Evolutionary conservation across 2,113 vertebrate species (phyloP).

Genomic region (rat (Rattus norvegicus)): GRCr8 NC_086022.1:95694501-95695000

Average conservation of each 20-base stretch:
- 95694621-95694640: constrained; percentile 14
- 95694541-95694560: constrained; percentile 3
- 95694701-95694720: constrained; percentile 93
- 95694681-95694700: constrained; percentile 94
- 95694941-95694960: constrained; percentile 49
- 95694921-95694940: constrained; percentile 90
- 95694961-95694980: neutral
- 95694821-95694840: constrained; percentile 97
- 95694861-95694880: constrained; percentile 93
- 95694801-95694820: constrained; percentile 89
- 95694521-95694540: neutral
- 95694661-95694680: constrained; percentile 73
- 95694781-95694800: constrained; percentile 88
- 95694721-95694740: constrained; percentile 98
- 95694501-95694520: neutral
- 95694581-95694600: neutral
- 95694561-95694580: neutral
- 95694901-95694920: constrained; percentile 21
- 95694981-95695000: neutral
- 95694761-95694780: constrained; percentile 95
- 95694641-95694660: neutral
- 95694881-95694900: constrained; percentile 58
- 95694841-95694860: constrained; percentile 89
- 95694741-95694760: constrained; percentile 99
- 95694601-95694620: constrained; percentile 31